Percentiles rank a stretch among this genome's conserved stretches.
Conservation (phyloP, 2,113 vertebrate species). For the human region DNA sequence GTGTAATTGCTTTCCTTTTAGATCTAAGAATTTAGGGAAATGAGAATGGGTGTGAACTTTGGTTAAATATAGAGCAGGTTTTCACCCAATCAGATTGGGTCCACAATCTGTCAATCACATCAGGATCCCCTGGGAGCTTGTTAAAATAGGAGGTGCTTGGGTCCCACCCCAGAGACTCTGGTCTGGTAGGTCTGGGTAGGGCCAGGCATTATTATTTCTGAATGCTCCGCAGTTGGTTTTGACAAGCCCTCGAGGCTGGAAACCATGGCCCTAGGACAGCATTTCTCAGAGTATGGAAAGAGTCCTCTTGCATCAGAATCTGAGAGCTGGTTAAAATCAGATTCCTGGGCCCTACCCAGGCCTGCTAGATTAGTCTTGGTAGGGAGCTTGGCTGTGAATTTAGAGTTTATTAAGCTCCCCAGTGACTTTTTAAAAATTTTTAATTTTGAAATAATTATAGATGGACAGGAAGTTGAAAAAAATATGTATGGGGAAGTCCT, state of each 20-base stretch:
- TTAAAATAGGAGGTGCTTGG: slow-evolving; percentile 17
- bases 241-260: not conserved
- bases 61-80: not conserved
- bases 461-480: slow-evolving; percentile 7
- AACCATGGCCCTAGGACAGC: not conserved
- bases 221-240: not conserved
- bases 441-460: slow-evolving; percentile 28
- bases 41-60: not conserved
- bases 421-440: not conserved
- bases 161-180: not conserved
- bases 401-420: not conserved
- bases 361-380: not conserved
- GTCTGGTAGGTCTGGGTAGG: not conserved
- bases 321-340: not conserved
- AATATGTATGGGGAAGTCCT: not conserved
- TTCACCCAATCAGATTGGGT: not conserved
- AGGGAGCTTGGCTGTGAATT: not conserved
- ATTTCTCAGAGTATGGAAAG: not conserved
- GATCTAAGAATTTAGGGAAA: not conserved
- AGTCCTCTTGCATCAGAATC: not conserved
- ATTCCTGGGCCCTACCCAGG: not conserved
- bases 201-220: not conserved
- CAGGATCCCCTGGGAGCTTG: not conserved
- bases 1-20: not conserved
- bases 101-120: not conserved